Conservation (phyloP, 2,888 invertebrate genomes). For the Biston betularia region DNA sequence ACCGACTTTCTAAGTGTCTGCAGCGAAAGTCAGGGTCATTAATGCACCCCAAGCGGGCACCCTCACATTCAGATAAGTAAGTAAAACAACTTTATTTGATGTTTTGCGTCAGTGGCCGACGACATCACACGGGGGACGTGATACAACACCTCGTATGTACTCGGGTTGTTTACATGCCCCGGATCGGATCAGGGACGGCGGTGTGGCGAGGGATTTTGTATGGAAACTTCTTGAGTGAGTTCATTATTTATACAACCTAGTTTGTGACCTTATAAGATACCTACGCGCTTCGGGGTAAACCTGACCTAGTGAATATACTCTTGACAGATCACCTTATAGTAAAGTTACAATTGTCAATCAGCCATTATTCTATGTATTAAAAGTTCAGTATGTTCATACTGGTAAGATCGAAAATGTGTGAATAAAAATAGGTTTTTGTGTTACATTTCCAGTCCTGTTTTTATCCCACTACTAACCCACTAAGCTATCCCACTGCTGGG, state of each 20-base stretch:
- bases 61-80: conserved; percentile 73
- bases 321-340: no score
- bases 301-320: no score
- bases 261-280: neutral
- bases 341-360: no score
- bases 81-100: conserved; percentile 86
- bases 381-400: no score
- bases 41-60: conserved; percentile 75
- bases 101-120: conserved; percentile 70
- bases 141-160: conserved; percentile 60
- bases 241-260: conserved; percentile 18
- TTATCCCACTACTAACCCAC: no score
- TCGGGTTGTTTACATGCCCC: conserved; percentile 31
- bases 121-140: conserved; percentile 66
- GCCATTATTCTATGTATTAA: no score
- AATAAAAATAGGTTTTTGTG: no score
- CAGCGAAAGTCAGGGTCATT: conserved; percentile 67
- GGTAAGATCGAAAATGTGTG: no score
- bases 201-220: conserved; percentile 14
- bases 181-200: conserved; percentile 41
- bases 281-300: neutral
- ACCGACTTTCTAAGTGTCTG: conserved; percentile 40
- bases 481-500: no score
- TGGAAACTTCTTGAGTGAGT: conserved; percentile 8
- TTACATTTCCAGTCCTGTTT: no score